These are phyloP conservation scores for Cochlearius cochlearius DNA, from an alignment of 2,113 vertebrate species.

Conservation along the genomic window DNA sequence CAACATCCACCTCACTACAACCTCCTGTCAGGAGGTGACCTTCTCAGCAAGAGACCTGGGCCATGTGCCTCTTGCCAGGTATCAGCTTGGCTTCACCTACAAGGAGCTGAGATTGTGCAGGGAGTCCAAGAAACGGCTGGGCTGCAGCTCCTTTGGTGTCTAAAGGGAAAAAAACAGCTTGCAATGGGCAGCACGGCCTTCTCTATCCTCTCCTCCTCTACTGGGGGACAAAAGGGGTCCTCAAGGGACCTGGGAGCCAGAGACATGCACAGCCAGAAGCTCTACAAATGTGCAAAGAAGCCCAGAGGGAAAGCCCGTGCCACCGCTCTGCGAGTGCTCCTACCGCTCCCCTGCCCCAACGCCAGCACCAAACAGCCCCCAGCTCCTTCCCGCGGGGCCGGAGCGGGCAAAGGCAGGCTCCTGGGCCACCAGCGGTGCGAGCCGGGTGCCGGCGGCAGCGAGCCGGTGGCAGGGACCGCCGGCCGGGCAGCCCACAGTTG, in stretches of 20 bases:
- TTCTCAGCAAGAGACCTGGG: neutral
- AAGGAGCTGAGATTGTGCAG: neutral
- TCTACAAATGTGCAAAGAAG: neutral
- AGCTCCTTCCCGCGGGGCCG: fast-evolving
- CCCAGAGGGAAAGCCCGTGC: neutral
- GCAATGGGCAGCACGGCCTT: neutral
- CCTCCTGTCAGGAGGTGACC: neutral
- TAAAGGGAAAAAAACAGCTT: neutral
- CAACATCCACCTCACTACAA: too few relatives aligned
- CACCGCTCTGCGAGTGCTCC: neutral
- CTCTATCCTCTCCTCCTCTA: neutral
- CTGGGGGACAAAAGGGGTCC: neutral
- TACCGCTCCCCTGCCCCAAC: neutral
- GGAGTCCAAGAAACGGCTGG: neutral
- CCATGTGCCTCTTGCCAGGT: neutral
- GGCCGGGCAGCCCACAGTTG: neutral
- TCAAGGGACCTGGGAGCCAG: neutral
- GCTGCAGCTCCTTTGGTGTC: neutral
- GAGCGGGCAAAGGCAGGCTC: neutral
- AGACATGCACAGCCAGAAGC: neutral
- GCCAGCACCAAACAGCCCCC: neutral
- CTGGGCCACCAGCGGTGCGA: fast-evolving
- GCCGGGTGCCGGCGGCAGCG: neutral
- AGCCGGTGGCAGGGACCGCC: fast-evolving
- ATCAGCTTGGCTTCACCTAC: neutral